A percentile compares a stretch with the other conserved stretches of the same genome.
Evolutionary conservation across 2,797 vertebrate species (phyloP).

Genomic region (Thamnophis elegans): DNA sequence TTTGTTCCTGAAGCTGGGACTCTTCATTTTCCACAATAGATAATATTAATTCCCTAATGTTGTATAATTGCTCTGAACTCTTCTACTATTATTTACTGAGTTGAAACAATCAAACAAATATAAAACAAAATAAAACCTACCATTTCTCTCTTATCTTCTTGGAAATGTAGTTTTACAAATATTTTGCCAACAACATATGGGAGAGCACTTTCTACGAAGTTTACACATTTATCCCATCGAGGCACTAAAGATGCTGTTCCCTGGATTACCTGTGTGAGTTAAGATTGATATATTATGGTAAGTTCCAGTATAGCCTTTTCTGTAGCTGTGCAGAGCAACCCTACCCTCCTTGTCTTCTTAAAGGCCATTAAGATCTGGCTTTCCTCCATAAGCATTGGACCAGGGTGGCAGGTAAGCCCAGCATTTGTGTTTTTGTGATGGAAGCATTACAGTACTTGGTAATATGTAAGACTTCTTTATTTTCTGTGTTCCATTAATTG

Average conservation of each 20-base stretch:
- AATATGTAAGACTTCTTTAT: neutral
- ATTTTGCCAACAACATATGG: conserved; percentile 88
- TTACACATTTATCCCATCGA: conserved; percentile 96
- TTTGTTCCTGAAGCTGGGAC: neutral
- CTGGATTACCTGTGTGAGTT: conserved; percentile 81
- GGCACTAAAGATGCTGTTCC: conserved; percentile 89
- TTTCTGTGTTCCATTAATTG: neutral
- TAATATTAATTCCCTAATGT: neutral
- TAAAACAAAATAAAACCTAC: conserved; percentile 63
- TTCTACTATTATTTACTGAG: neutral
- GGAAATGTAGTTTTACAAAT: conserved; percentile 91
- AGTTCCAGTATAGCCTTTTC: neutral
- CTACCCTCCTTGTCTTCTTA: neutral
- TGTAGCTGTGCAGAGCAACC: neutral
- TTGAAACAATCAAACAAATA: neutral
- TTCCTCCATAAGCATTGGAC: neutral
- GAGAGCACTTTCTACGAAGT: conserved; percentile 88
- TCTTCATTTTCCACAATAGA: neutral
- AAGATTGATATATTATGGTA: neutral
- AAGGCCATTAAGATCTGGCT: neutral
- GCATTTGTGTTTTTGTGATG: neutral
- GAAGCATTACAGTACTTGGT: neutral
- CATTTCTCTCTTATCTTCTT: conserved; percentile 96
- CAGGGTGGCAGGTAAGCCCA: neutral
- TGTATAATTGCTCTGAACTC: neutral